Conservation (phyloP, 2,888 invertebrate species). For the Megalurothrips usitatus region DNA sequence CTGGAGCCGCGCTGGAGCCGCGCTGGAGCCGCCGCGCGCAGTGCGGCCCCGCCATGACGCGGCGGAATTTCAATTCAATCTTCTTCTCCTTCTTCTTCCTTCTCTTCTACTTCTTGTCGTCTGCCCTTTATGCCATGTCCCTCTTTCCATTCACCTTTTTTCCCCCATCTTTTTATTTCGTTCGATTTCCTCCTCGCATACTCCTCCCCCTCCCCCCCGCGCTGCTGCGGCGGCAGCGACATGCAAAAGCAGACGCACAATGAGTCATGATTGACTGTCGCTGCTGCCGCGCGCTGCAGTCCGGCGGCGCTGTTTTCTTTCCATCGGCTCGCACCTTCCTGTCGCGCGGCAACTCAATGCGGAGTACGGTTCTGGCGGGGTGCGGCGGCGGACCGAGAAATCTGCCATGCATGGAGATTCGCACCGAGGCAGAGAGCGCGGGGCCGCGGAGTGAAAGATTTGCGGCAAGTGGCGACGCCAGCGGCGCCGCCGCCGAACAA, state of each 20-base stretch:
- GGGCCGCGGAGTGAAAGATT: background rate
- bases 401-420: background rate
- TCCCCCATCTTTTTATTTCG: background rate
- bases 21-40: background rate
- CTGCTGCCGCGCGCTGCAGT: no score
- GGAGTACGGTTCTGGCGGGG: background rate
- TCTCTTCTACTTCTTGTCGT: background rate
- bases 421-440: background rate
- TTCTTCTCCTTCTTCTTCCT: background rate
- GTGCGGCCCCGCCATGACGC: background rate
- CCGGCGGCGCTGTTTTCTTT: no score
- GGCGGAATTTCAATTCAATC: slow-evolving; percentile 8
- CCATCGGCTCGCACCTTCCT: no score
- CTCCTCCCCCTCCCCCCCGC: no score
- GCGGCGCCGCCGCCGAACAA: background rate
- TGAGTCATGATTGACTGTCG: no score
- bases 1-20: background rate
- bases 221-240: no score
- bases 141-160: background rate
- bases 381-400: background rate
- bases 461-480: background rate
- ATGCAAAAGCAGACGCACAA: no score
- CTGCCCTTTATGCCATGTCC: background rate
- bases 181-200: background rate
- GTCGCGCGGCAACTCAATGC: no score